Base-by-base conservation (phyloP, 2,797 vertebrate species). In the Myiothlypis chrysogaster region DNA sequence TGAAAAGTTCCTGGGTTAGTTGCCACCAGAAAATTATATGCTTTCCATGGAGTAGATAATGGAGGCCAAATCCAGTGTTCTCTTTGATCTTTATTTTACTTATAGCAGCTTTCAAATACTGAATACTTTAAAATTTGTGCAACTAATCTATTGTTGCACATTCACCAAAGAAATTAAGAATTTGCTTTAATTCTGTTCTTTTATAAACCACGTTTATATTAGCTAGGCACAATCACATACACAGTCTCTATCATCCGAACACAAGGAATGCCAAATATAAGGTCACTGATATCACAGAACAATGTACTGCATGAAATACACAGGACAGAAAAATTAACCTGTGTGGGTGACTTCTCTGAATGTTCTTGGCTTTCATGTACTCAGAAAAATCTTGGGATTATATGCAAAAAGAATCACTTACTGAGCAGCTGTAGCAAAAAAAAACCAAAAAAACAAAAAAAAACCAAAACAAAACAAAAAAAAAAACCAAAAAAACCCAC, bases 341-440 rank as follows among this genome's bases (percentile, higher is more conserved):
- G 9, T 0, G 0, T 50, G 39, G 24, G 21, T 73, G 37, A 43
- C 30, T 53, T 61, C 43, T 57, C 32, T 41, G 21, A 34, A 34
- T 63, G 25, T 72, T 80, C 39, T 66, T 75, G 8, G 11, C 13
- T 86, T 71, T 71, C 8, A 21, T 6, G 14, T 37, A 22, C 37
- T 69, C 21, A 35, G 68, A 34, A 64, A 88, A 69, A 61, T 4
- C 12, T 34, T 78, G n/a, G 25, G 50, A 21, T 30, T 35, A 27
- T 25, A 2, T 55, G 12, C n/a, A 59, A 30, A 63, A 10, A 47
- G 8, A 46, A 87, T 49, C 7, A 47, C 6, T 9, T 71, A 49
- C 30, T 30, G 22, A 63, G 59, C 8, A 30, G 19, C 14, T 75
- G 20, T 44, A 66, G 34, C 12, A 68, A 81, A 84, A 70, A 23